phyloP scores from a whole-genome alignment of 2,888 invertebrate genomes.

The Meandrusa payeni region DNA sequence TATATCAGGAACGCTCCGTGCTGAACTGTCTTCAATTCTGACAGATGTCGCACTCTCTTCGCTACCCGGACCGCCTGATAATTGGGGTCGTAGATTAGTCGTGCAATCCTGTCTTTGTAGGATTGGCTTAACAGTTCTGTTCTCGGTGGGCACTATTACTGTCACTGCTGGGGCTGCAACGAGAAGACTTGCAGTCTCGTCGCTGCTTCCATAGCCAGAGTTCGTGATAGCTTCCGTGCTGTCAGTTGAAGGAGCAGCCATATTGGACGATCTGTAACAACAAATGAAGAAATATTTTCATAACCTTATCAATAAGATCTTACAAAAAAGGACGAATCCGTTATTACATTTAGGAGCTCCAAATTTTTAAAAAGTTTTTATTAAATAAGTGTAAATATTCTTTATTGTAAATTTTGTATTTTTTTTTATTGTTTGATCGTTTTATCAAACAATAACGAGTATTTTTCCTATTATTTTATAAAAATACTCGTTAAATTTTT shows the following conservation, averaged over 20 bases:
- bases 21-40: constrained; percentile 84
- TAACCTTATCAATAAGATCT: no score
- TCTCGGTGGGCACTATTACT: constrained; percentile 70
- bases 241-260: constrained; percentile 75
- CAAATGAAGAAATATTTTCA: no score
- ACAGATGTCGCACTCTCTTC: constrained; percentile 85
- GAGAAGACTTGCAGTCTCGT: constrained; percentile 90
- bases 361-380: no score
- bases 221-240: constrained; percentile 81
- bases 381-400: no score
- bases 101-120: constrained; percentile 93
- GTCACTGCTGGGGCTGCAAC: constrained; percentile 83
- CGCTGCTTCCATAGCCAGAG: constrained; percentile 87
- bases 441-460: no score
- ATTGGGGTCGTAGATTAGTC: constrained; percentile 86
- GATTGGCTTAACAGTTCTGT: constrained; percentile 86
- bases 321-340: no score
- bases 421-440: no score
- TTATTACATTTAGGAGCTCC: no score
- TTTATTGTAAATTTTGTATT: no score
- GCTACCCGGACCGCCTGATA: constrained; percentile 87
- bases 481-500: no score
- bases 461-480: no score
- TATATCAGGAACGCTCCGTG: constrained; percentile 90
- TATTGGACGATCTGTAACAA: constrained; percentile 36